phyloP scores from a whole-genome alignment of 2,797 vertebrate genomes.

The Lepus townsendii region DNA sequence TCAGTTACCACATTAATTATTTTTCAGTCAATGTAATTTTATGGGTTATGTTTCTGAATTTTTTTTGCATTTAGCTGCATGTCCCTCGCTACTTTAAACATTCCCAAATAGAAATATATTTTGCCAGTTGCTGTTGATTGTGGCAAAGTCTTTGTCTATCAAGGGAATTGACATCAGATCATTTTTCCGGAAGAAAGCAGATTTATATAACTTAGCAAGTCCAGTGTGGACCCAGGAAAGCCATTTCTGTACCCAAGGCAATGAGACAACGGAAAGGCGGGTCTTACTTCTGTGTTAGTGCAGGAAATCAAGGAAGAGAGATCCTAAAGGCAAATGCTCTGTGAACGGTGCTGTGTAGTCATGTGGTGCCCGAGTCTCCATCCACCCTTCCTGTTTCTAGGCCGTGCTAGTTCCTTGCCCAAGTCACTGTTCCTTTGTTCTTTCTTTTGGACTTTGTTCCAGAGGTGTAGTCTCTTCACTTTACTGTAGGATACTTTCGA shows the following conservation, averaged over 20 bases:
- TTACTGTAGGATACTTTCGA: slow-evolving; percentile 3
- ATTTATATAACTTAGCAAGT: background rate
- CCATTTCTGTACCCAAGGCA: background rate
- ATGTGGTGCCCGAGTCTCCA: background rate
- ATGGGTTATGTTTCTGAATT: background rate
- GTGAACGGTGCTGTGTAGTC: background rate
- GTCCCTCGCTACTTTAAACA: slow-evolving; percentile 8
- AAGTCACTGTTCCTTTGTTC: background rate
- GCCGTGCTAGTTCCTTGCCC: background rate
- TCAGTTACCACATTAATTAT: background rate
- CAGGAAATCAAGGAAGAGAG: background rate
- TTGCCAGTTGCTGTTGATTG: background rate
- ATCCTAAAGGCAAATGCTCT: background rate
- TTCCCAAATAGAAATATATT: background rate
- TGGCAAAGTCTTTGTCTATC: background rate
- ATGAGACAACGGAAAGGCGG: background rate
- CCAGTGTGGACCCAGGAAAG: background rate
- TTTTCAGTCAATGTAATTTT: slow-evolving; percentile 9
- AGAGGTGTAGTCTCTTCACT: background rate
- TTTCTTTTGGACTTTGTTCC: background rate
- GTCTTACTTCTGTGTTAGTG: background rate
- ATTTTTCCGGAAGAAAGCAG: background rate
- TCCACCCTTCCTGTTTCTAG: background rate
- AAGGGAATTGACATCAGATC: background rate
- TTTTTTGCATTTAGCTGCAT: background rate